Conservation (phyloP, 2,888 invertebrate genomes). For the Chydorus sphaericus region DNA sequence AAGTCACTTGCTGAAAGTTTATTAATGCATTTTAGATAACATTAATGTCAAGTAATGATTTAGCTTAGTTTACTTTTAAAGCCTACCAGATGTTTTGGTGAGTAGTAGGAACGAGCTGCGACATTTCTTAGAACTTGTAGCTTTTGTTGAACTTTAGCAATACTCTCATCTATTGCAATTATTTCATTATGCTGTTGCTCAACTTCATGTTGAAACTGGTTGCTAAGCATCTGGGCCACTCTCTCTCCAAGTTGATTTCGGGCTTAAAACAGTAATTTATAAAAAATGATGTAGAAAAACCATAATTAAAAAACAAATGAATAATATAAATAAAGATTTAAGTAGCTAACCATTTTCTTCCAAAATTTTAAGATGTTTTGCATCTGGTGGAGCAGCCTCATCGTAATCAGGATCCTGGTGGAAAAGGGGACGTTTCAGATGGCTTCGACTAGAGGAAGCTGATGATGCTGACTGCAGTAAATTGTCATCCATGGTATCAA, state of each 20-base stretch:
- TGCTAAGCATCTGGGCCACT: slow-evolving; percentile 42
- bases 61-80: neutral
- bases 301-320: neutral
- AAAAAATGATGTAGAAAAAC: neutral
- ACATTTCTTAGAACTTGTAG: slow-evolving; percentile 44
- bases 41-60: neutral
- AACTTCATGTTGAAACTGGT: slow-evolving; percentile 57
- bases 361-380: slow-evolving; percentile 19
- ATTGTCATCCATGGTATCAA: no score
- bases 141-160: slow-evolving; percentile 39
- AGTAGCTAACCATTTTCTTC: slow-evolving; percentile 21
- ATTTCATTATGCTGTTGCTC: slow-evolving; percentile 52
- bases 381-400: slow-evolving; percentile 17
- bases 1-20: neutral
- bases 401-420: slow-evolving; percentile 22
- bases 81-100: slow-evolving; percentile 34
- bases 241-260: slow-evolving; percentile 25
- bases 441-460: no score
- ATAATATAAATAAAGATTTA: neutral
- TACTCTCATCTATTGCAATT: slow-evolving; percentile 48
- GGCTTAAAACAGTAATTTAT: slow-evolving; percentile 21
- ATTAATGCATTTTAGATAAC: neutral
- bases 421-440: neutral
- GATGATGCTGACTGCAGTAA: no score
- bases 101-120: slow-evolving; percentile 44